These are phyloP conservation scores for Drosophila rellima DNA, from an alignment of 2,888 invertebrate species.

Conservation along the genomic window DNA sequence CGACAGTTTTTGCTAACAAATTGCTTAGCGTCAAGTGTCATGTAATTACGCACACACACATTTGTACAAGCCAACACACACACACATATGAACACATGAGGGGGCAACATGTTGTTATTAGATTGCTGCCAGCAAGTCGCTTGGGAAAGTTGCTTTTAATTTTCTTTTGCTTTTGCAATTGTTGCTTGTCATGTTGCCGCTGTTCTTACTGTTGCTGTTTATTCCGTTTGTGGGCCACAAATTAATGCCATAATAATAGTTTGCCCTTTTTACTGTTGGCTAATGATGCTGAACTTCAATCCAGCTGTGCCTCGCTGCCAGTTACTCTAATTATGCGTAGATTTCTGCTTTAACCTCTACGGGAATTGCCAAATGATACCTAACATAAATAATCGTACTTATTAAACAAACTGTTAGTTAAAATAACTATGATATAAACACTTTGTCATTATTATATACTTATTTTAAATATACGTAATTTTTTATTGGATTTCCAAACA, in stretches of 20 bases:
- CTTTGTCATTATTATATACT: neutral
- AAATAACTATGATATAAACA: neutral
- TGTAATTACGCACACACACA: conserved; percentile 82
- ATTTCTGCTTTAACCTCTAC: conserved; percentile 40
- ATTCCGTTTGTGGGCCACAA: conserved; percentile 60
- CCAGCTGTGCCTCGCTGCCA: conserved; percentile 70
- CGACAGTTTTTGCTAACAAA: conserved; percentile 83
- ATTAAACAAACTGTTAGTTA: neutral
- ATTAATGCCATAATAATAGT: conserved; percentile 82
- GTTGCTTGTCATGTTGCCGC: conserved; percentile 58
- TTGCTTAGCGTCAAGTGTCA: conserved; percentile 85
- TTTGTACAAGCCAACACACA: conserved; percentile 18
- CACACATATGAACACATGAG: conserved; percentile 19
- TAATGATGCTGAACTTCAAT: conserved; percentile 76
- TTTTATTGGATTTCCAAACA: neutral
- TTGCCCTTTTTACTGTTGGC: conserved; percentile 67
- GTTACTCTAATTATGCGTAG: conserved; percentile 76
- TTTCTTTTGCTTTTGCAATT: conserved; percentile 64
- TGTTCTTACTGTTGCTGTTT: conserved; percentile 10
- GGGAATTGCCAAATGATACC: conserved; percentile 44
- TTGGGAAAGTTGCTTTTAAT: conserved; percentile 81
- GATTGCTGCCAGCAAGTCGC: conserved; percentile 77
- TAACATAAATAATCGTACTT: conserved; percentile 6
- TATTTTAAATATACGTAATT: neutral
- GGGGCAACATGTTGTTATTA: conserved; percentile 76